phyloP scores from a whole-genome alignment of 2,888 invertebrate genomes.

The Caenorhabditis sp. region DNA sequence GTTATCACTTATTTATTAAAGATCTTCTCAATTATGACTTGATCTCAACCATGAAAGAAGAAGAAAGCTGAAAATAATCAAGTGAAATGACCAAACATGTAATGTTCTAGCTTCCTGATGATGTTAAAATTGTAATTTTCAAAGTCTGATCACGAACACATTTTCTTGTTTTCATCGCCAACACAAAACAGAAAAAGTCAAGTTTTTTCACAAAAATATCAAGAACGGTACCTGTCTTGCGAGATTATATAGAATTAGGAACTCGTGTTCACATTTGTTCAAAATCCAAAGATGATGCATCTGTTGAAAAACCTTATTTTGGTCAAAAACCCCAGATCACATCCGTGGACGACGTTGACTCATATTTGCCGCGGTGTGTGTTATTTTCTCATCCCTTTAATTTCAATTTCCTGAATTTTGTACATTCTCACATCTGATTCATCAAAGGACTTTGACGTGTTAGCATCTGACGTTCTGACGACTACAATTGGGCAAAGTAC shows the following conservation, averaged over 20 bases:
- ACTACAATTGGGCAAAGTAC: conserved; percentile 1
- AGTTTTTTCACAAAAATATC: too few relatives aligned
- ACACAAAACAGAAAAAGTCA: not conserved
- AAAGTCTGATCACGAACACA: too few relatives aligned
- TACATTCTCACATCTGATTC: conserved; percentile 26
- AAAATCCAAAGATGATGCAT: conserved; percentile 1
- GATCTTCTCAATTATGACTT: conserved; percentile 16
- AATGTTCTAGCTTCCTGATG: too few relatives aligned
- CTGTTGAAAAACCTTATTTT: not conserved
- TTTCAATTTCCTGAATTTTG: conserved; percentile 24
- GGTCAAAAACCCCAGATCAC: conserved; percentile 23
- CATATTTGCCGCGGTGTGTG: conserved; percentile 21
- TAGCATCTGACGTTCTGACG: not conserved
- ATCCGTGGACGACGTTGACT: conserved; percentile 1
- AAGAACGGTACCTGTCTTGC: not conserved
- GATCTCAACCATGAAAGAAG: too few relatives aligned
- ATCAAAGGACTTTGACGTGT: conserved; percentile 5
- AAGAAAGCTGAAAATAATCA: too few relatives aligned
- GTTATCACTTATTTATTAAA: conserved; percentile 41
- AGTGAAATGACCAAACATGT: too few relatives aligned
- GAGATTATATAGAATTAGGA: not conserved
- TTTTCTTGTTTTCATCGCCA: too few relatives aligned
- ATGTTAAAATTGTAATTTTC: too few relatives aligned
- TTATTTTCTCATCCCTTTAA: conserved; percentile 24
- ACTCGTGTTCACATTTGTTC: too few relatives aligned